Evolutionary conservation across 2,113 vertebrate species (phyloP).

Genomic region (Pristiophorus japonicus): DNA sequence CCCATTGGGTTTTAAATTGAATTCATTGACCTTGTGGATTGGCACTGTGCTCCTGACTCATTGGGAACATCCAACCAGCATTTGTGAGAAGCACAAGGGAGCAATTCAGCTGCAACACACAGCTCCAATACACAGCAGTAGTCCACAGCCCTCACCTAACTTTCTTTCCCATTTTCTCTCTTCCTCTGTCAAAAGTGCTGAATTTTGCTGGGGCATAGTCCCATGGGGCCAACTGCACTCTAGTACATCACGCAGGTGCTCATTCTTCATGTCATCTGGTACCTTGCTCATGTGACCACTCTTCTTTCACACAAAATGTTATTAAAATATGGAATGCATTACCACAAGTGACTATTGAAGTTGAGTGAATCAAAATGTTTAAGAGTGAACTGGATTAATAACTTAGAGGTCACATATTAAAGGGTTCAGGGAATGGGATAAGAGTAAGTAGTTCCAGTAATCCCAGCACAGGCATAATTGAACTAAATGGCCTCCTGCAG

Average conservation of each 20-base stretch:
- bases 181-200: neutral
- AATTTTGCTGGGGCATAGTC: neutral
- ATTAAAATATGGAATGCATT: slow-evolving; percentile 1
- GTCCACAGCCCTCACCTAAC: neutral
- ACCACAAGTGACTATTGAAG: neutral
- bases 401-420: neutral
- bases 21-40: slow-evolving; percentile 18
- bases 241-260: neutral
- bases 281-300: neutral
- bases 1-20: neutral
- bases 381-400: neutral
- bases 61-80: neutral
- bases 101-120: neutral
- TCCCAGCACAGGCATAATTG: neutral
- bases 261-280: neutral
- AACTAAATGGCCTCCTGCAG: neutral
- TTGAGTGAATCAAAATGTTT: neutral
- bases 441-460: neutral
- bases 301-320: neutral
- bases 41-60: neutral
- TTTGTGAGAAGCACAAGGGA: neutral
- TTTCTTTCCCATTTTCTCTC: slow-evolving; percentile 2
- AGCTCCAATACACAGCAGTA: neutral
- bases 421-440: neutral
- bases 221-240: neutral